These are phyloP conservation scores for Petromus typicus DNA, from an alignment of 2,113 vertebrate genomes.

Conservation along the genomic window DNA sequence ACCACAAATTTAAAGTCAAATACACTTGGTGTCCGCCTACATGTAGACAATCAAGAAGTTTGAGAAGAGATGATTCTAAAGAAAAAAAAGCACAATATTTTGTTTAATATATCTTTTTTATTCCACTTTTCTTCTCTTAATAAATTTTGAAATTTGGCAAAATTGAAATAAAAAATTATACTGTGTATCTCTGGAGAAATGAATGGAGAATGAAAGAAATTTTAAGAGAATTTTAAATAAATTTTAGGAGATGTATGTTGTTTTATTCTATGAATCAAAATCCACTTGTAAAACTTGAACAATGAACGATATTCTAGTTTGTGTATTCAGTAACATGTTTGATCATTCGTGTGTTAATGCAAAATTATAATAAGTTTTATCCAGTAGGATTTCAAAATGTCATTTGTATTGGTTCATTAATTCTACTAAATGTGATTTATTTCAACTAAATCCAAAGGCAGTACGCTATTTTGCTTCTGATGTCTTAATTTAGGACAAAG, in stretches of 20 bases:
- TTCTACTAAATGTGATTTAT: neutral
- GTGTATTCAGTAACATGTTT: neutral
- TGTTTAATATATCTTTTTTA: neutral
- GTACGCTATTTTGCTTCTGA: neutral
- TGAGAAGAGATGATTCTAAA: neutral
- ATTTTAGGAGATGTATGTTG: neutral
- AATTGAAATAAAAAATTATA: neutral
- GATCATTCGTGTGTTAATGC: neutral
- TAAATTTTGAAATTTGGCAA: slow-evolving; percentile 3
- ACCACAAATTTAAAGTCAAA: neutral
- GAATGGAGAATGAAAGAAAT: too few species aligned
- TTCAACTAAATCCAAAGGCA: neutral
- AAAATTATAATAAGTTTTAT: neutral
- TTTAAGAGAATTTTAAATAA: too few species aligned
- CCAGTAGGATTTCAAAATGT: neutral
- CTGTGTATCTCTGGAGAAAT: neutral
- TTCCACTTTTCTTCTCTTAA: neutral
- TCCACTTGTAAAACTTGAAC: neutral
- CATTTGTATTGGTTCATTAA: slow-evolving; percentile 2
- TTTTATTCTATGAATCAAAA: neutral
- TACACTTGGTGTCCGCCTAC: neutral
- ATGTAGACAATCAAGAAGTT: neutral
- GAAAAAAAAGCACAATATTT: neutral
- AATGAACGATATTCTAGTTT: neutral
- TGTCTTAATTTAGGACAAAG: neutral